Percentiles rank a stretch among this genome's conserved stretches.
phyloP scores from a whole-genome alignment of 2,113 vertebrate genomes.

The Macheiramphus alcinus region DNA sequence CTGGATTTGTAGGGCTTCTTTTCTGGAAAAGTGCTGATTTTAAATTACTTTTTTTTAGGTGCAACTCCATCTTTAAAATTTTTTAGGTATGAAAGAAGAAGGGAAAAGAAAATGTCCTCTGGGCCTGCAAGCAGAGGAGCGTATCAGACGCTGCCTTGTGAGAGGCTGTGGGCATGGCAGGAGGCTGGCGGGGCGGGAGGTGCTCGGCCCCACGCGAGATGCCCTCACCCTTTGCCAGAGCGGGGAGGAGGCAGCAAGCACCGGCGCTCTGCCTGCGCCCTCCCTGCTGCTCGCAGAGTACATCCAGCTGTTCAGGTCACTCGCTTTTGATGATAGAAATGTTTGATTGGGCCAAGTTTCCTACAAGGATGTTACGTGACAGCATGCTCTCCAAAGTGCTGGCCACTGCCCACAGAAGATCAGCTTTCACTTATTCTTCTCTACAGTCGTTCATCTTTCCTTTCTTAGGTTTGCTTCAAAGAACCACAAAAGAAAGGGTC shows the following conservation, averaged over 20 bases:
- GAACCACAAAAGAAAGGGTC: background rate
- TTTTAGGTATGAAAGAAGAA: background rate
- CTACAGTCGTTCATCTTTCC: background rate
- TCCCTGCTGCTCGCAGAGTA: background rate
- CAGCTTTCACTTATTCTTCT: background rate
- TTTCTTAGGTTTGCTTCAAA: background rate
- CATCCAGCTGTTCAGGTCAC: constrained; percentile 40
- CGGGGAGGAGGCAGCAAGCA: background rate
- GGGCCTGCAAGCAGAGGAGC: background rate
- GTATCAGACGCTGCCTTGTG: accelerated
- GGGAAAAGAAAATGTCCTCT: background rate
- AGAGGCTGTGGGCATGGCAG: background rate
- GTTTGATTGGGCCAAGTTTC: constrained; percentile 36
- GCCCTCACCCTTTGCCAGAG: background rate
- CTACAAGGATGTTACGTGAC: constrained; percentile 1
- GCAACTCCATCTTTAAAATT: background rate
- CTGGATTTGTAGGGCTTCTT: background rate
- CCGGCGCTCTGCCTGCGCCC: background rate
- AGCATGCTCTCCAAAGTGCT: background rate
- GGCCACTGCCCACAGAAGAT: background rate
- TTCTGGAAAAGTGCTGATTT: background rate
- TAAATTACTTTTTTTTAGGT: background rate
- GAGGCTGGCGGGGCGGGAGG: background rate
- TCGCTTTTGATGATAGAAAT: constrained; percentile 28
- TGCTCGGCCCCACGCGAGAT: accelerated